Percentiles rank a stretch among this genome's conserved stretches.
phyloP scores from a whole-genome alignment of 2,797 vertebrate genomes.

The Sciaenops ocellatus region DNA sequence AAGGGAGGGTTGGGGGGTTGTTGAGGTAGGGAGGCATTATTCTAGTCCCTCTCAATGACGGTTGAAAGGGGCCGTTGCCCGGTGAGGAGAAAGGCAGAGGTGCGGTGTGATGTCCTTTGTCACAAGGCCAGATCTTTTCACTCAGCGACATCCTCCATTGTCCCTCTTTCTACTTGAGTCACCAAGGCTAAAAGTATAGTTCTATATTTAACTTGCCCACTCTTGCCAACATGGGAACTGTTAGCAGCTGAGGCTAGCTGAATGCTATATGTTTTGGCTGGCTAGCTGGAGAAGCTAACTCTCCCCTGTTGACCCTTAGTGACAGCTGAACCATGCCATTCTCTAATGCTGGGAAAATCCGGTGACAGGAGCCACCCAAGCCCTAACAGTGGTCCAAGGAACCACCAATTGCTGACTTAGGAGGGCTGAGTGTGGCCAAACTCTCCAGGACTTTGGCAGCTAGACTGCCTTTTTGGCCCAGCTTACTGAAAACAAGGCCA shows the following conservation, averaged over 20 bases:
- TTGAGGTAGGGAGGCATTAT: slow-evolving; percentile 73
- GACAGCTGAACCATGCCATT: slow-evolving; percentile 93
- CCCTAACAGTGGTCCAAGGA: slow-evolving; percentile 60
- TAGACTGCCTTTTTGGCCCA: slow-evolving; percentile 41
- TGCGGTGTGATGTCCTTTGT: slow-evolving; percentile 81
- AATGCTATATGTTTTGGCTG: slow-evolving; percentile 73
- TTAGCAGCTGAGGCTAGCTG: slow-evolving; percentile 92
- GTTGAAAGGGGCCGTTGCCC: slow-evolving; percentile 83
- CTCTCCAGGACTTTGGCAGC: slow-evolving; percentile 71
- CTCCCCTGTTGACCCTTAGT: slow-evolving; percentile 79
- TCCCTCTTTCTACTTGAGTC: slow-evolving; percentile 76
- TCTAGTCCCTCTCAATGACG: slow-evolving; percentile 79
- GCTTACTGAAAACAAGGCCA: slow-evolving; percentile 65
- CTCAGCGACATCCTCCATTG: slow-evolving; percentile 66
- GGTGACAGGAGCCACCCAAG: slow-evolving; percentile 73
- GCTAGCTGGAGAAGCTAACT: slow-evolving; percentile 73
- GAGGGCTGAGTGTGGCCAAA: slow-evolving; percentile 66
- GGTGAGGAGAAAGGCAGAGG: slow-evolving; percentile 67
- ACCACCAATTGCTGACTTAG: slow-evolving; percentile 77
- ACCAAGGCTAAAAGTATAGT: slow-evolving; percentile 81
- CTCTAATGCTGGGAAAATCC: slow-evolving; percentile 78
- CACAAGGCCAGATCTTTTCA: slow-evolving; percentile 81
- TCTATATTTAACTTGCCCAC: slow-evolving; percentile 97
- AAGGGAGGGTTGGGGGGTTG: slow-evolving; percentile 14
- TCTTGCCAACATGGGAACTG: slow-evolving; percentile 84